Evolutionary conservation across 2,888 invertebrate species (phyloP).

Genomic region (Cataglyphis albicans): DNA sequence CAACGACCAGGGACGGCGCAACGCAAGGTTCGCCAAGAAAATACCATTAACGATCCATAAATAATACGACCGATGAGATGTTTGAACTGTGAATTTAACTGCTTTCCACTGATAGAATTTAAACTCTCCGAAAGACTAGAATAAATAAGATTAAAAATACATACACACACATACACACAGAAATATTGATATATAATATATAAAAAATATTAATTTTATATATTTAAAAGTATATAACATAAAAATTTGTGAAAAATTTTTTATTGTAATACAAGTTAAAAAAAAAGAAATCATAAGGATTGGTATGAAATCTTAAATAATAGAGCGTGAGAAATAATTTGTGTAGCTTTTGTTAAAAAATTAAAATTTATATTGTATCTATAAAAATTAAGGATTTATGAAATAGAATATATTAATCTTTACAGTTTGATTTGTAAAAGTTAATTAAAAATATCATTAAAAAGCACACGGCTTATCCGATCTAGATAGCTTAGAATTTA

Average conservation of each 20-base stretch:
- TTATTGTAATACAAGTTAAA: background rate
- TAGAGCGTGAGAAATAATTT: background rate
- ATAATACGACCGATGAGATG: background rate
- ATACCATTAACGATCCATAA: background rate
- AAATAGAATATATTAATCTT: conserved; percentile 8
- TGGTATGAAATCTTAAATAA: background rate
- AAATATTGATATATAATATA: background rate
- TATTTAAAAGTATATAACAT: background rate
- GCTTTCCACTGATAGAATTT: background rate
- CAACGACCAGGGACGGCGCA: conserved; percentile 69
- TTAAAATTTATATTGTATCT: background rate
- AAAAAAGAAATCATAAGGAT: background rate
- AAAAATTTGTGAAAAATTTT: background rate
- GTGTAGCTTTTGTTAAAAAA: background rate
- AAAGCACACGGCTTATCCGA: background rate
- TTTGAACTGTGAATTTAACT: background rate
- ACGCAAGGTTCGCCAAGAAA: conserved; percentile 44
- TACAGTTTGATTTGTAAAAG: background rate
- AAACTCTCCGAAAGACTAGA: background rate
- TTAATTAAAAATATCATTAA: conserved; percentile 4
- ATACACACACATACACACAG: background rate
- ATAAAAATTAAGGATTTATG: background rate
- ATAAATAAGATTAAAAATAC: background rate
- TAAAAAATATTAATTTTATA: background rate
- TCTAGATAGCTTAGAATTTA: conserved; percentile 6